phyloP scores from a whole-genome alignment of 2,888 invertebrate species.

The Drosophila rubida region DNA sequence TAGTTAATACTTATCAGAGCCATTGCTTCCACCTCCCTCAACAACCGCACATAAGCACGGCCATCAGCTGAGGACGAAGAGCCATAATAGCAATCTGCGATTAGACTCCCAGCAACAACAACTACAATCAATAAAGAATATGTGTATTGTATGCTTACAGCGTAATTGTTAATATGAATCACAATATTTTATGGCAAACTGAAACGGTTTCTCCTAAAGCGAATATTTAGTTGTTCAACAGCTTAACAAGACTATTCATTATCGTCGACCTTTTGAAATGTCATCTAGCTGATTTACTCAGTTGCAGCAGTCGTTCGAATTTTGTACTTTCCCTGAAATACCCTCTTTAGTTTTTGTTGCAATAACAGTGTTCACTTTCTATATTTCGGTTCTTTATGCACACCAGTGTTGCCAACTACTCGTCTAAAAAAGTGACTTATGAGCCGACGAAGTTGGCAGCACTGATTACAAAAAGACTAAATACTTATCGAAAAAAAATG shows the following conservation, averaged over 20 bases:
- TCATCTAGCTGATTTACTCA: constrained; percentile 5
- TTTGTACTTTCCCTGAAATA: constrained; percentile 3
- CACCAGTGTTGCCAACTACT: background rate
- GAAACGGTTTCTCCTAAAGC: constrained; percentile 6
- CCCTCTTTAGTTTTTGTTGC: background rate
- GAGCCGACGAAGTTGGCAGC: background rate
- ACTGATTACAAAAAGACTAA: background rate
- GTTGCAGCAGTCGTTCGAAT: constrained; percentile 1
- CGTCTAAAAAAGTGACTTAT: background rate
- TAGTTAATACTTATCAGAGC: constrained; percentile 56
- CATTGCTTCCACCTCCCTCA: background rate
- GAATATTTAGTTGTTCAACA: constrained; percentile 7
- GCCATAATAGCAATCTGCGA: constrained; percentile 38
- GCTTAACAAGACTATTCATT: constrained; percentile 11
- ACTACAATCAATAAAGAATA: constrained; percentile 22
- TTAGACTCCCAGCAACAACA: constrained; percentile 33
- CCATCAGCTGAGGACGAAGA: constrained; percentile 39
- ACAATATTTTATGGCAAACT: background rate
- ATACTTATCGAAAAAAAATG: background rate
- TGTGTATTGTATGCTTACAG: constrained; percentile 1
- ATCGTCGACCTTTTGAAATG: background rate
- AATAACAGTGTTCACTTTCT: background rate
- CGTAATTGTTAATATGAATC: constrained; percentile 20
- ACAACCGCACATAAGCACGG: background rate
- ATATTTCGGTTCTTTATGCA: background rate